Base-by-base conservation (phyloP, 2,797 vertebrate genomes). In the Luscinia megarhynchos region DNA sequence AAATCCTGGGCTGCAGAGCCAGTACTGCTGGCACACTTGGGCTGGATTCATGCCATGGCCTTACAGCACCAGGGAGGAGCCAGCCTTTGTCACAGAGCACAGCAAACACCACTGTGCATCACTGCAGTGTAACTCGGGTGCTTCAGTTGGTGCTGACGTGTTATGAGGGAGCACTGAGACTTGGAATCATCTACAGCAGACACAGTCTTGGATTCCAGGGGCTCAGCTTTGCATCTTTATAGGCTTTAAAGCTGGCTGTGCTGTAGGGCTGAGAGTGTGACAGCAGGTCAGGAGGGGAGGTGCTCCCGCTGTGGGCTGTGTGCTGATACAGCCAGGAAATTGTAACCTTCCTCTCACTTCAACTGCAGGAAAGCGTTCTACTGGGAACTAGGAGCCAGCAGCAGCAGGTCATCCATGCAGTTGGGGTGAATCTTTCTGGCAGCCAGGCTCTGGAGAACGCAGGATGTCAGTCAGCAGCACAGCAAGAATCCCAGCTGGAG, bases 281-380 rank as follows among this genome's bases (percentile, higher is more conserved):
- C 1, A 2, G 26, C 8, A 34, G 54, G 9, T 10, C 18, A 4
- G 32, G 45, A 15, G 17, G 55, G 27, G 5, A 61, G 48, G 45
- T 36, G 41, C 36, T n/a, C 16, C 9, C 30, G n/a, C 14, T 21
- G 24, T 12, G 17, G 36, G 40, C 55, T 64, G 54, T 69, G 41
- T 11, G 11, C 14, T 3, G 8, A 17, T 43, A 14, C 1, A 6
- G 13, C 40, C 36, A 24, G 72, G 74, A 91, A 90, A 66, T 2
- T 22, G n/a, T 3, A 89, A 76, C 15, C 17, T 67, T 53, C 45
- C 62, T 72, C 92, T 93, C 89, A 10, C 41, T 97, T 91, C 34
- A 12, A 57, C 72, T 57, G 10, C 97, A 99, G 99, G 99, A 96
- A 99, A 99, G 95, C 98, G 99, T 94, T 99, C 98, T 69, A 97